Evolutionary conservation across 2,888 invertebrate species (phyloP), one percentile per base, ranked within the genome.

Genomic region (Mycalesis mineus): DNA sequence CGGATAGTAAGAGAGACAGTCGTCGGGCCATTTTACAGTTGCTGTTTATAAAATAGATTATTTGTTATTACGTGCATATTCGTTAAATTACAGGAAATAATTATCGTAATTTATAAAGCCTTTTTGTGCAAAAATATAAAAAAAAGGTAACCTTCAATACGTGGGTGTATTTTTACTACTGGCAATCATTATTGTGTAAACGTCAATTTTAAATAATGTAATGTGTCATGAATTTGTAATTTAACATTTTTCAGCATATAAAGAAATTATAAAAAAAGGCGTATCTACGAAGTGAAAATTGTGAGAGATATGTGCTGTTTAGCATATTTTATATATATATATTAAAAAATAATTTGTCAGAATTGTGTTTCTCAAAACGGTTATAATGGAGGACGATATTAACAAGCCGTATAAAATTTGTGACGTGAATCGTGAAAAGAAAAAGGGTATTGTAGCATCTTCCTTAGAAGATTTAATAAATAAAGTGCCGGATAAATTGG

Each of bases 391-490:
- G 73, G 88, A 91, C 76, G 90, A 90, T 69, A 86, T 78, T 65
- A 92, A 89, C 67, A 93, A 92, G 78, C 95, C 95, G 31, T 95
- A 94, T 78, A 95, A 95, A 91, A 94, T 95, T 71, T 94, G 94
- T 67, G 95, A 96, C 85, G 91, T 94, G 65, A 92, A 93, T 69
- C 92, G 96, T 70, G 94, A 95, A 77, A 93, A 94, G 73, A 93
- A 94, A 75, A 96, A 96, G 86, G 96, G 96, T 64, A 91, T 96
- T 70, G 96, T 96, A 60, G 96, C 96, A 52, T 89, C 91, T 44
- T 94, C 95, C 14, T 87, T 97, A 48, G 93, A 95, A 75, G 96
- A 96, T 76, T 91, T 96, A 73, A 92, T 94, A 68, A 85, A 91
- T 63, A 94, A 95, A 88, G 94, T 95, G 54, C 92, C 94, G 51